Base-by-base conservation (phyloP, 2,888 invertebrate species). In the Sacculina carcini region DNA sequence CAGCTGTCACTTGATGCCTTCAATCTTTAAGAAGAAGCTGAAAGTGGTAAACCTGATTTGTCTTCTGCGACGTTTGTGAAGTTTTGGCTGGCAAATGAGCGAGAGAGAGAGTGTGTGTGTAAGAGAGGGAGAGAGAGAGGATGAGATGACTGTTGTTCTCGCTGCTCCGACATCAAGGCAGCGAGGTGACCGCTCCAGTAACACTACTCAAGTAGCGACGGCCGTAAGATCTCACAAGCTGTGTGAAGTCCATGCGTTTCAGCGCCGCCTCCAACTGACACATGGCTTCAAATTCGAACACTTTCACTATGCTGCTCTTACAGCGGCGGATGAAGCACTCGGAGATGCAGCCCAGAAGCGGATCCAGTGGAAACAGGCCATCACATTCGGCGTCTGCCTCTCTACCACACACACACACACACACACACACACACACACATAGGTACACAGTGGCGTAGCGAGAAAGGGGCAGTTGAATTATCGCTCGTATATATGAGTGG, bases 271-370 rank as follows among this genome's bases (percentile, higher is more conserved):
- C 44, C 44, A 44, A 16, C 28, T 44, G 44, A 19, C 44, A 44
- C 44, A 28, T 26, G 3, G 44, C 44, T 28, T 44, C 44, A 29
- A 44, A 44, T 28, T 44, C 44, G 44, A 44, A 44, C 44, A 44
- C 44, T 28, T 44, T 44, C 28, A 44, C 44, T 26, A 44, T 44
- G 28, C n/a, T 28, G 44, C 29, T 28, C 44, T 44, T 44, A 29
- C 44, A 44, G 44, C 44, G 44, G 10, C 16, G 16, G 44, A 44
- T 28, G 44, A 44, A 44, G 3, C 26, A 29, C 44, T 44, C 44
- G 16, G 24, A 23, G 44, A 44, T 44, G 28, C 28, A 26, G 9
- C 28, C 44, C 28, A 44, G n/a, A 16, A 44, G 28, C 1, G 44
- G 29, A 29, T 44, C 44, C 28, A 44, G 26, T 4, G 44, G 44